These are phyloP conservation scores for Dysdera silvatica DNA, from an alignment of 1,140 invertebrate species.

Conservation along the genomic window DNA sequence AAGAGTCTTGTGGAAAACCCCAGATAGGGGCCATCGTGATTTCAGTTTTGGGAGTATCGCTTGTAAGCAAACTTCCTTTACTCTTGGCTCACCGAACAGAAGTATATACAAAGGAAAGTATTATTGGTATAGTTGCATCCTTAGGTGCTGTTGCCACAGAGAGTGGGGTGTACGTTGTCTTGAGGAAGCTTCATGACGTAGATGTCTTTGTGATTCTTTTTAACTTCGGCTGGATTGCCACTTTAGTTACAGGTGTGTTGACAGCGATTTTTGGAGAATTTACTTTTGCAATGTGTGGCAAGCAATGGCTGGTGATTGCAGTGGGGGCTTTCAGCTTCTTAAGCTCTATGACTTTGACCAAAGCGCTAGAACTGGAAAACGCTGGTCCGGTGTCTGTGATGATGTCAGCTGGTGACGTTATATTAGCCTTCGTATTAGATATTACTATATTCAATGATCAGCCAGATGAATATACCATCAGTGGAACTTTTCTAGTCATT, in stretches of 20 bases:
- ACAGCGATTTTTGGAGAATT: slow-evolving; percentile 66
- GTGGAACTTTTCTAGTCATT: slow-evolving; percentile 70
- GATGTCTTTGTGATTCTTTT: slow-evolving; percentile 84
- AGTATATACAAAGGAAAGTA: slow-evolving; percentile 31
- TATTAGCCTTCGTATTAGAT: slow-evolving; percentile 86
- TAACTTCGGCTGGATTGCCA: slow-evolving; percentile 73
- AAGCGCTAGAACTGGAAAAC: slow-evolving; percentile 35
- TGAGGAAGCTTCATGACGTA: slow-evolving; percentile 71
- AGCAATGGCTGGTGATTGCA: slow-evolving; percentile 59
- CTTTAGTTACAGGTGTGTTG: slow-evolving; percentile 66
- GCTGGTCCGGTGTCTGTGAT: slow-evolving; percentile 37
- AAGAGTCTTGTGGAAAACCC: slow-evolving; percentile 50
- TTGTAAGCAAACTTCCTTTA: slow-evolving; percentile 63
- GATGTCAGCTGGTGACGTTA: slow-evolving; percentile 58
- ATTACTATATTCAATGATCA: slow-evolving; percentile 59
- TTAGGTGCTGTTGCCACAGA: slow-evolving; percentile 43
- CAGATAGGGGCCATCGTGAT: slow-evolving; percentile 70
- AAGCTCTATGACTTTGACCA: slow-evolving; percentile 35
- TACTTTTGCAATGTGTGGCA: slow-evolving; percentile 70
- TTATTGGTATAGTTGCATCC: slow-evolving; percentile 71
- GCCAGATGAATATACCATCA: slow-evolving; percentile 68
- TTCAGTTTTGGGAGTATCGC: slow-evolving; percentile 70
- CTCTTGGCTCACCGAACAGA: slow-evolving; percentile 26
- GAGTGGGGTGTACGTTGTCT: slow-evolving; percentile 53
- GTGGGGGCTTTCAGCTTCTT: slow-evolving; percentile 33